Evolutionary conservation across 1,140 invertebrate genomes (phyloP).

Genomic region (Coptotermes formosanus): DNA sequence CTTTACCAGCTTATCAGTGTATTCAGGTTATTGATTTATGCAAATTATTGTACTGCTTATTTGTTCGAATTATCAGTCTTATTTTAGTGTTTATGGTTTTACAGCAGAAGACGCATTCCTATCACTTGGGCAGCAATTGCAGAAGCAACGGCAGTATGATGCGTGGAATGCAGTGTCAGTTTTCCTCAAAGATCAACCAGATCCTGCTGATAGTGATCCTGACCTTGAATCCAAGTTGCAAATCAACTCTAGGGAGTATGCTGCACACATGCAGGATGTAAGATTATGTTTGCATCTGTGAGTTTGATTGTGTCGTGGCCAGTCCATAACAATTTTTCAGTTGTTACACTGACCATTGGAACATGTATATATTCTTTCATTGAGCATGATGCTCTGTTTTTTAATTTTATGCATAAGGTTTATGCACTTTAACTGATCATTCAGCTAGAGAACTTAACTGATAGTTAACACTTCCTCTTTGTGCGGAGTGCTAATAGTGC

Average conservation of each 20-base stretch:
- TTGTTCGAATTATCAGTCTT: neutral
- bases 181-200: neutral
- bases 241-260: neutral
- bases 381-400: no score
- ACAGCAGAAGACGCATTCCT: constrained; percentile 8
- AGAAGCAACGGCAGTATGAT: constrained; percentile 22
- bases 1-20: no score
- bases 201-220: constrained; percentile 12
- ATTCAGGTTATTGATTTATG: no score
- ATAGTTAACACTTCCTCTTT: no score
- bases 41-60: neutral
- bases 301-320: no score
- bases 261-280: neutral
- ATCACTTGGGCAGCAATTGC: neutral
- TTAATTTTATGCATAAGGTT: no score
- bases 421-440: no score
- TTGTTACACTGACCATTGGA: no score
- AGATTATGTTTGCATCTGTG: neutral
- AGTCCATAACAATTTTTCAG: no score
- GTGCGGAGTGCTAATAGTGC: no score
- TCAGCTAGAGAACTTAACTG: no score
- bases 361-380: no score
- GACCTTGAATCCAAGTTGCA: constrained; percentile 15
- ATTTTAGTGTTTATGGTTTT: neutral
- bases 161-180: neutral